A percentile compares a stretch with the other conserved stretches of the same genome.
Evolutionary conservation across 2,888 invertebrate species (phyloP).

Genomic region (Agrenia bidenticulata): DNA sequence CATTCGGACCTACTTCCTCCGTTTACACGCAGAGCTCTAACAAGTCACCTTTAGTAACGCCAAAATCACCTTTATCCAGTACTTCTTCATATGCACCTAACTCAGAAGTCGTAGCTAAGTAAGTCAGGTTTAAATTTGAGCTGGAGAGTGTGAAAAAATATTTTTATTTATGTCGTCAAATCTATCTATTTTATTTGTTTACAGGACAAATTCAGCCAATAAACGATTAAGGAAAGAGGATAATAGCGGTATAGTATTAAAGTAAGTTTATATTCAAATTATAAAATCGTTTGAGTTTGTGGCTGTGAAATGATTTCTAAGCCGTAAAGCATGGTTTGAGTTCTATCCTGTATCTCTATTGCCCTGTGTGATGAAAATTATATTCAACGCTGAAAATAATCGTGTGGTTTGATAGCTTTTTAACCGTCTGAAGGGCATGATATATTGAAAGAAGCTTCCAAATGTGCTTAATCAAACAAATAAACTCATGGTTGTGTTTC

Average conservation of each 20-base stretch:
- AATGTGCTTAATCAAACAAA: no score
- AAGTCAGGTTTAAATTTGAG: neutral
- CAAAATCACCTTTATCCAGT: conserved; percentile 25
- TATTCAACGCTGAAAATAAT: conserved; percentile 29
- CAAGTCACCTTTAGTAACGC: conserved; percentile 20
- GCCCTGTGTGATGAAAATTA: conserved; percentile 20
- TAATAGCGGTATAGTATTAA: conserved; percentile 25
- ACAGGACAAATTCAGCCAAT: conserved; percentile 44
- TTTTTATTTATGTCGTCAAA: neutral
- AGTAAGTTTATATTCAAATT: conserved; percentile 28
- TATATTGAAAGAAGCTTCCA: no score
- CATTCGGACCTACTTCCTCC: neutral
- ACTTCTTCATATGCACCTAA: conserved; percentile 38
- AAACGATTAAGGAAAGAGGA: conserved; percentile 39
- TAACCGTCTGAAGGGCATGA: conserved; percentile 21
- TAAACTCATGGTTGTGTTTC: no score
- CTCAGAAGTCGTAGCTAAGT: conserved; percentile 42
- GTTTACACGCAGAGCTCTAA: conserved; percentile 30
- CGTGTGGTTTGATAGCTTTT: conserved; percentile 22
- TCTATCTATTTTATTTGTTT: conserved; percentile 16
- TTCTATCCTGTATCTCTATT: neutral
- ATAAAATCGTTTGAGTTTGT: no score
- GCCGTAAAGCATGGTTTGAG: neutral
- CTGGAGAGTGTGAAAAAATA: no score
- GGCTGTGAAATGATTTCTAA: no score